These are phyloP conservation scores for Belonocnema kinseyi DNA, from an alignment of 1,140 invertebrate species.

Conservation along the genomic window DNA sequence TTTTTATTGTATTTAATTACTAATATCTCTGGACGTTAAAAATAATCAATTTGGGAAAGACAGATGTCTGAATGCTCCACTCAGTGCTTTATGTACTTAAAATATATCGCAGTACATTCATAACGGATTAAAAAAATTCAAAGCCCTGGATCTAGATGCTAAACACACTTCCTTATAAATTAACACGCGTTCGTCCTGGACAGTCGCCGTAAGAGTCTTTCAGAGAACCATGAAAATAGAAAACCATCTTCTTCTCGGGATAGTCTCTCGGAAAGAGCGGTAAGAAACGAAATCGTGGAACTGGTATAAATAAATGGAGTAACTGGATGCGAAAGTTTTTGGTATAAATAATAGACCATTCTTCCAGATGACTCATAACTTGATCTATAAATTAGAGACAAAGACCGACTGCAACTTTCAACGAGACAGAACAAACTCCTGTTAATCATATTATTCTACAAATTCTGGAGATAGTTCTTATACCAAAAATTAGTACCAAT, in stretches of 20 bases:
- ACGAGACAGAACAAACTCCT: neutral
- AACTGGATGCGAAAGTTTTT: constrained; percentile 15
- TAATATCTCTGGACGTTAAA: too few species aligned
- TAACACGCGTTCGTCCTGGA: neutral
- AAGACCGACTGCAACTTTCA: neutral
- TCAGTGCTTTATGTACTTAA: too few species aligned
- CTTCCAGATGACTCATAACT: constrained; percentile 18
- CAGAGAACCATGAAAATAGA: constrained; percentile 20
- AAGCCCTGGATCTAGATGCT: neutral
- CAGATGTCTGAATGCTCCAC: too few species aligned
- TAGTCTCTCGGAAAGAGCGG: neutral
- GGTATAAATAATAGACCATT: constrained; percentile 13
- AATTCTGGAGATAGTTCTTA: neutral
- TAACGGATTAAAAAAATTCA: neutral
- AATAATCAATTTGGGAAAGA: too few species aligned
- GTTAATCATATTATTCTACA: constrained; percentile 5
- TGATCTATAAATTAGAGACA: constrained; percentile 3
- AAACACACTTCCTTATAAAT: constrained; percentile 12
- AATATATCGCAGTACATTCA: neutral
- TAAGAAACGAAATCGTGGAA: constrained; percentile 31
- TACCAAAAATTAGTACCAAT: neutral
- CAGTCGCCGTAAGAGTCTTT: constrained; percentile 16
- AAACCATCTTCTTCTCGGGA: neutral
- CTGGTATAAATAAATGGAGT: constrained; percentile 20
- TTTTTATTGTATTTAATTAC: too few species aligned